These are phyloP conservation scores for Anastrepha obliqua DNA, from an alignment of 1,140 invertebrate species.

Conservation along the genomic window DNA sequence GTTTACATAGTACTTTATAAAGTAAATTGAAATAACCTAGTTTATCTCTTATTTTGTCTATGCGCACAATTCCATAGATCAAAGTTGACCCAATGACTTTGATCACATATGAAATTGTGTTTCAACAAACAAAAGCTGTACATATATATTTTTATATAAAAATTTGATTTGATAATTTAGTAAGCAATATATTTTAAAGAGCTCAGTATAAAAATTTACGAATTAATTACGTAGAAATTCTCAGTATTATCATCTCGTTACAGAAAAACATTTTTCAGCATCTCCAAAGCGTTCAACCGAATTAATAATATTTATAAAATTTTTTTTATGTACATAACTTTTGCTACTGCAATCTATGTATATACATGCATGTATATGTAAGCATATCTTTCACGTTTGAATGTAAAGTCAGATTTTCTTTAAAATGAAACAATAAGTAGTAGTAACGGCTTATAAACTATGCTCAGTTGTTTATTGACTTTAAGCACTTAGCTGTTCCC, in stretches of 20 bases:
- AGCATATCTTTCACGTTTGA: too few relatives aligned
- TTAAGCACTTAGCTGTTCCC: not conserved
- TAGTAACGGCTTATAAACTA: constrained; percentile 2
- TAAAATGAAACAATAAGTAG: not conserved
- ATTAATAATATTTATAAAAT: not conserved
- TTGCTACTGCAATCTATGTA: too few relatives aligned
- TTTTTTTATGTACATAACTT: not conserved
- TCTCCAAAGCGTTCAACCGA: not conserved
- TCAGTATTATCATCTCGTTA: not conserved
- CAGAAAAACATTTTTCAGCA: not conserved
- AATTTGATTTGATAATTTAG: constrained; percentile 20
- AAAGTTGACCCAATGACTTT: constrained; percentile 49
- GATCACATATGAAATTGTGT: constrained; percentile 38
- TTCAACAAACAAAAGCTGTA: not conserved
- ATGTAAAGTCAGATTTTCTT: not conserved
- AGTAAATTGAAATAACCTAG: not conserved
- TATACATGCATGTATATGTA: too few relatives aligned
- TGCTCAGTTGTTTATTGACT: not conserved
- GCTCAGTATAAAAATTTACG: not conserved
- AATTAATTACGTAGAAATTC: constrained; percentile 20
- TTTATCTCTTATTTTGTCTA: not conserved
- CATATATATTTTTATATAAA: not conserved
- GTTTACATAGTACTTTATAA: not conserved
- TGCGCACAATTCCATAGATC: constrained; percentile 38
- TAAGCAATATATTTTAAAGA: constrained; percentile 3